Evolutionary conservation across 2,888 invertebrate species (phyloP).

Genomic region (Brachylomia viminalis): DNA sequence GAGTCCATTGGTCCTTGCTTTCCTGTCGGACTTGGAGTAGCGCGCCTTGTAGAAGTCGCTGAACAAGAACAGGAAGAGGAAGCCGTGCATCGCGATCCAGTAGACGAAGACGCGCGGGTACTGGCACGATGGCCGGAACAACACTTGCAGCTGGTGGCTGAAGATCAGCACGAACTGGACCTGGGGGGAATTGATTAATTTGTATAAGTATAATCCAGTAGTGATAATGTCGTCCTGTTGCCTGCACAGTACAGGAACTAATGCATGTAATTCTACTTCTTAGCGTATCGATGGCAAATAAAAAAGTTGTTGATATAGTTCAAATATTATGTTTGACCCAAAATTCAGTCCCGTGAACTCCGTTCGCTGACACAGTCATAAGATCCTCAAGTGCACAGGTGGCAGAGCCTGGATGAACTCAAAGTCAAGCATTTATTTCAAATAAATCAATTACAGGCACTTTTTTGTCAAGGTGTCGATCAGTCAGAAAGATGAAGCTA

Average conservation of each 20-base stretch:
- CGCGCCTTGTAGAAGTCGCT: conserved; percentile 98
- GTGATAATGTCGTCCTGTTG: not conserved
- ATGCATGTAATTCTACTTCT: not conserved
- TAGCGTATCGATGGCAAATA: not conserved
- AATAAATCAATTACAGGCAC: too few relatives aligned
- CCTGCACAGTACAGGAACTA: not conserved
- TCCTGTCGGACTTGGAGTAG: conserved; percentile 90
- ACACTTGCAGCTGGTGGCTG: conserved; percentile 96
- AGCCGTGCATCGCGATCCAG: conserved; percentile 98
- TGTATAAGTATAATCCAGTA: not conserved
- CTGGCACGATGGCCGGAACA: conserved; percentile 97
- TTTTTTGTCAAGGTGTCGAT: too few relatives aligned
- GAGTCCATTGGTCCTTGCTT: conserved; percentile 81
- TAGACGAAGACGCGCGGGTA: conserved; percentile 97
- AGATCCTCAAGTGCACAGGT: not conserved
- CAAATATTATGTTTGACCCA: not conserved
- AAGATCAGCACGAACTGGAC: conserved; percentile 98
- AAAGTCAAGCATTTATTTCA: too few relatives aligned
- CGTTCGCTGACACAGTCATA: not conserved
- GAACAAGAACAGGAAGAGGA: conserved; percentile 98
- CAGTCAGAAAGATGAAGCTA: too few relatives aligned
- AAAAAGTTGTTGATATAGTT: not conserved
- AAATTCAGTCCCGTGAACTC: not conserved
- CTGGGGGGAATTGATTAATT: conserved; percentile 84
- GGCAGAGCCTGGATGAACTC: not conserved